Base-by-base conservation (phyloP, 2,888 invertebrate genomes). In the Gymnosoma rotundatum region DNA sequence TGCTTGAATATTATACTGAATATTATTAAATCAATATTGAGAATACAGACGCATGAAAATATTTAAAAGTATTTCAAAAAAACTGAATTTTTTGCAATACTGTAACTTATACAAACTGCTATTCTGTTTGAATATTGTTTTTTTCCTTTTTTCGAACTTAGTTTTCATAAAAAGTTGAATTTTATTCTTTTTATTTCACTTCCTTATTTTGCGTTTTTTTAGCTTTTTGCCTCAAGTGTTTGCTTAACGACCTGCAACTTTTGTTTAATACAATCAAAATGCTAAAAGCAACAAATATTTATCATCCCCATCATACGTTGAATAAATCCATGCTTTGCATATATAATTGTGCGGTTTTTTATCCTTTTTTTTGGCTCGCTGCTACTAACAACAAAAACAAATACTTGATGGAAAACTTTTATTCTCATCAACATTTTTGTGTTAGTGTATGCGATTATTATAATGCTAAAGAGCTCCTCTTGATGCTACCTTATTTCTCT, bases 241-340 rank as follows among this genome's bases (percentile, higher is more conserved):
- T 81, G 78, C 54, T 81, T 84, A 81, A 81, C 84, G 78, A 84
- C 78, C 64, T 81, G 84, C 78, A 84, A 81, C 73, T 81, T 81
- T 81, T 84, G 74, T 87, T 81, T 83, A 85, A 78, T 50, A 50
- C 80, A 78, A 87, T 87, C 82, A 54, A 76, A 87, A 83, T 70
- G 86, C 78, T 84, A 78, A 85, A 86, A 85, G 86, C 83, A 85
- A 84, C 86, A 87, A 86, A 87, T 86, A 87, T 85, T 87, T 85
- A 85, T 80, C 54, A 85, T 80, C 50, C 48, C 70, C 48, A 64
- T n/a, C 16, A 10, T 50, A 50, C 50, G 5, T 63, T 36, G 12
- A 70, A 63, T 21, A 58, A 67, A 38, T 36, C 25, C 21, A n/a
- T 16, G 5, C 21, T 54, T 16, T 20, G 5, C 21, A 18, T 50